Evolutionary conservation across 1,140 invertebrate species (phyloP).

Genomic region (Nasonia vitripennis): DNA sequence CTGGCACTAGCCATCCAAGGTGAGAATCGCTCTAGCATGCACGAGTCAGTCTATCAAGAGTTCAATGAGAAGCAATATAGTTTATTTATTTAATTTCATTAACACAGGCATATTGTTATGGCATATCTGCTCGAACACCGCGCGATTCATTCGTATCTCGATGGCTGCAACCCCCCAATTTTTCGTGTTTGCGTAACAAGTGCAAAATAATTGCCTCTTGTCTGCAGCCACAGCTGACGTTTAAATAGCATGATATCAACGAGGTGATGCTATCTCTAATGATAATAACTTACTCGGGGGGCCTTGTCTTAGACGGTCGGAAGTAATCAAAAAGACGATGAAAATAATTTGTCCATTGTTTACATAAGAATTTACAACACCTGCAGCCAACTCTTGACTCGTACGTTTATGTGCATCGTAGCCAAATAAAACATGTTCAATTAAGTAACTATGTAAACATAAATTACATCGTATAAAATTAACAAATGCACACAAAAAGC

Average conservation of each 20-base stretch:
- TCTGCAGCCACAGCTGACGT: background rate
- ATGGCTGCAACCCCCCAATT: background rate
- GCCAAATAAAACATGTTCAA: background rate
- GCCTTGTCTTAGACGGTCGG: slow-evolving; percentile 24
- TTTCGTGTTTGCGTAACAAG: background rate
- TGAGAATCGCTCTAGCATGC: slow-evolving; percentile 25
- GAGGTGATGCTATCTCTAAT: slow-evolving; percentile 29
- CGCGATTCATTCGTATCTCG: too few relatives aligned
- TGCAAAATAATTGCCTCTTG: slow-evolving; percentile 10
- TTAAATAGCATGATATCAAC: background rate
- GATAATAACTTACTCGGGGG: slow-evolving; percentile 10
- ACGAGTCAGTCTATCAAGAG: background rate
- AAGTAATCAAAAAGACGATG: slow-evolving; percentile 14
- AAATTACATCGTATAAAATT: background rate
- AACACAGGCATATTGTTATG: too few relatives aligned
- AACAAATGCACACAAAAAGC: background rate
- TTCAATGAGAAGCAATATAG: background rate
- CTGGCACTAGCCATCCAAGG: slow-evolving; percentile 34
- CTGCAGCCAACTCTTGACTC: background rate
- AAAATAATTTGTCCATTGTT: slow-evolving; percentile 35
- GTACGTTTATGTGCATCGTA: background rate
- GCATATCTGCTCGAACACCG: too few relatives aligned
- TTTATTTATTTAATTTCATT: too few relatives aligned
- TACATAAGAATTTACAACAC: slow-evolving; percentile 23
- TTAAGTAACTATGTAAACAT: background rate